phyloP scores from a whole-genome alignment of 1,140 invertebrate genomes.

The Mactra quadrangularis region DNA sequence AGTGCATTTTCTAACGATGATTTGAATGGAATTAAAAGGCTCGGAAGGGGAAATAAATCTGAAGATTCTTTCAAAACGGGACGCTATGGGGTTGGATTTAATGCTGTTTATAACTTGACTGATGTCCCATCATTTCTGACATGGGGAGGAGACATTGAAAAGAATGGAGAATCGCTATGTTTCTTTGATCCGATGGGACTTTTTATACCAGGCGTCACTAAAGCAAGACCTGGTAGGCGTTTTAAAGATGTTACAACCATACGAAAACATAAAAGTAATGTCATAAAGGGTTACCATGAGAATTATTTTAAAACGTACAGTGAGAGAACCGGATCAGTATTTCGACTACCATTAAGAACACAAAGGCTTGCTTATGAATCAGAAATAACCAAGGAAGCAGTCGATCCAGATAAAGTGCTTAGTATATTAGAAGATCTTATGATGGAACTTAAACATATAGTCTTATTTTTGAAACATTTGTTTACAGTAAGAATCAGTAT shows the following conservation, averaged over 20 bases:
- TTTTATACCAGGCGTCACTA: slow-evolving; percentile 66
- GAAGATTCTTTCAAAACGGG: slow-evolving; percentile 76
- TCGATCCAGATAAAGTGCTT: slow-evolving; percentile 58
- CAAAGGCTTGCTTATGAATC: slow-evolving; percentile 68
- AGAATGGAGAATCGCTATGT: slow-evolving; percentile 69
- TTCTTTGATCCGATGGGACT: slow-evolving; percentile 77
- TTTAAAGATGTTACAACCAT: slow-evolving; percentile 52
- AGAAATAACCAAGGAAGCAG: slow-evolving; percentile 61
- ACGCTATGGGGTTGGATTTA: slow-evolving; percentile 81
- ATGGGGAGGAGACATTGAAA: slow-evolving; percentile 62
- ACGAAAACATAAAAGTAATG: not conserved
- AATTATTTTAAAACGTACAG: slow-evolving; percentile 8
- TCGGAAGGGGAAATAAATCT: slow-evolving; percentile 77
- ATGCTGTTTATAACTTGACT: slow-evolving; percentile 82
- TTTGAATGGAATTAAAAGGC: slow-evolving; percentile 77
- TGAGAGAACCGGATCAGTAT: slow-evolving; percentile 72
- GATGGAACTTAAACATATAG: slow-evolving; percentile 65
- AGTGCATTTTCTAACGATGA: slow-evolving; percentile 78
- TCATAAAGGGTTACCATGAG: slow-evolving; percentile 21
- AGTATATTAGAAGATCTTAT: slow-evolving; percentile 69
- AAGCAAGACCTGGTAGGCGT: slow-evolving; percentile 71
- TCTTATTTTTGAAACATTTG: slow-evolving; percentile 78
- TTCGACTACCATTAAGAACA: slow-evolving; percentile 74
- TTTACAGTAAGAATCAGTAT: slow-evolving; percentile 63
- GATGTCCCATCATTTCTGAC: slow-evolving; percentile 80